Evolutionary conservation across 2,113 vertebrate species (phyloP).

Genomic region (Pagrus major): DNA sequence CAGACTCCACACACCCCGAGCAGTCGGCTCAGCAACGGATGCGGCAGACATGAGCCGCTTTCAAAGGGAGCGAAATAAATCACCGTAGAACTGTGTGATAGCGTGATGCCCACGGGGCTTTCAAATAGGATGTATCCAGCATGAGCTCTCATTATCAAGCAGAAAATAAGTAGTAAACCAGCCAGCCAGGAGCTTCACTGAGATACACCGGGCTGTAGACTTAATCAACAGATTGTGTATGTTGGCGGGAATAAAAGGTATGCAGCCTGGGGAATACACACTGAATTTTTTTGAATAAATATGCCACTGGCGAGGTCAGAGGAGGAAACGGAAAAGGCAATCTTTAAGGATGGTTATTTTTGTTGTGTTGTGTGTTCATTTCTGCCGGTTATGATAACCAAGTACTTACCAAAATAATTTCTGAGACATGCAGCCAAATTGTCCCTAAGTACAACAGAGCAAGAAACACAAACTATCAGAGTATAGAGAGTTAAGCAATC

Average conservation of each 20-base stretch:
- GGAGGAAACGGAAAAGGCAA: conserved; percentile 46
- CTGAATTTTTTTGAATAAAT: conserved; percentile 48
- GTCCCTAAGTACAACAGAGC: neutral
- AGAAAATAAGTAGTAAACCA: conserved; percentile 62
- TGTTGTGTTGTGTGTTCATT: neutral
- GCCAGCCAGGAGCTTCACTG: conserved; percentile 51
- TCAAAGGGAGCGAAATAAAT: conserved; percentile 70
- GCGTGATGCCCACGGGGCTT: conserved; percentile 48
- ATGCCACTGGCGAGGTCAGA: conserved; percentile 34
- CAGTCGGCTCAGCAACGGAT: conserved; percentile 30
- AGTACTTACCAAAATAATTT: neutral
- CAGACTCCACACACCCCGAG: conserved; percentile 21
- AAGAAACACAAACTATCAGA: neutral
- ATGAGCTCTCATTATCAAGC: conserved; percentile 65
- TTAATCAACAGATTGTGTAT: conserved; percentile 64
- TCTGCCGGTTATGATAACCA: neutral
- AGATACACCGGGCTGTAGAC: conserved; percentile 44
- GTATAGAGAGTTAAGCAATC: neutral
- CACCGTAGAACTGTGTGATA: conserved; percentile 66
- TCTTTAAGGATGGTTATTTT: conserved; percentile 35
- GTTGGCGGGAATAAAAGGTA: conserved; percentile 40
- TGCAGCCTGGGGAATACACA: conserved; percentile 13
- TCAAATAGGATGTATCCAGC: conserved; percentile 55
- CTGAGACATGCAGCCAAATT: neutral
- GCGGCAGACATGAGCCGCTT: conserved; percentile 54